phyloP scores from a whole-genome alignment of 2,797 vertebrate genomes.

The Ataeniobius toweri region DNA sequence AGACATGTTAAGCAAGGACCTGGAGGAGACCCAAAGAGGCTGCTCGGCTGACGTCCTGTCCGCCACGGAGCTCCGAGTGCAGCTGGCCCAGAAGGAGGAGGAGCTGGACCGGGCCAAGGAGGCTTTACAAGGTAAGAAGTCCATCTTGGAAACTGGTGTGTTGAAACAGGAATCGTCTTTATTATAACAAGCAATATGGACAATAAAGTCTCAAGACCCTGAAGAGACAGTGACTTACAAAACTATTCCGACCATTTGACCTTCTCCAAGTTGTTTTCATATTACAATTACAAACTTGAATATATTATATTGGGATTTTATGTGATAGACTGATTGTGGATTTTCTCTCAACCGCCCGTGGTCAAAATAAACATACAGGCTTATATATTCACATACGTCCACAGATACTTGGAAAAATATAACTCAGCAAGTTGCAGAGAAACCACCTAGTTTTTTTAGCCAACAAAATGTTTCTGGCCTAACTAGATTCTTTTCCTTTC shows the following conservation, averaged over 20 bases:
- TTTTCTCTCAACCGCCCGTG: not conserved
- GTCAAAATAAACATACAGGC: not conserved
- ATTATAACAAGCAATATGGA: not conserved
- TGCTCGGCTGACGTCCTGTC: constrained; percentile 91
- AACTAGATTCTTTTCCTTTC: not conserved
- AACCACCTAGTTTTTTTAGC: not conserved
- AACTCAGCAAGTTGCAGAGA: not conserved
- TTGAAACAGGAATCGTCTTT: constrained; percentile 18
- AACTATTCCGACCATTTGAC: not conserved
- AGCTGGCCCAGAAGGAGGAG: constrained; percentile 94
- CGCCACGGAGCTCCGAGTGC: constrained; percentile 92
- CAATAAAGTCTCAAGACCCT: not conserved
- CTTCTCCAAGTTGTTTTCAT: not conserved
- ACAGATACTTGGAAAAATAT: not conserved
- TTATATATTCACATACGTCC: not conserved
- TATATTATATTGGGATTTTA: not conserved
- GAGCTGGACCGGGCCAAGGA: constrained; percentile 95
- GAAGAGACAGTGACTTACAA: too few species aligned
- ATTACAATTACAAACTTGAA: not conserved
- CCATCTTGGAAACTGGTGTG: not conserved
- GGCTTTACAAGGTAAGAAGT: constrained; percentile 90
- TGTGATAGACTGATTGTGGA: not conserved
- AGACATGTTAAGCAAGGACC: constrained; percentile 95
- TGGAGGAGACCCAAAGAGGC: constrained; percentile 91
- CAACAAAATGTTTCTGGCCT: not conserved